phyloP scores from a whole-genome alignment of 2,888 invertebrate genomes.

The Eutolmus rufibarbis region DNA sequence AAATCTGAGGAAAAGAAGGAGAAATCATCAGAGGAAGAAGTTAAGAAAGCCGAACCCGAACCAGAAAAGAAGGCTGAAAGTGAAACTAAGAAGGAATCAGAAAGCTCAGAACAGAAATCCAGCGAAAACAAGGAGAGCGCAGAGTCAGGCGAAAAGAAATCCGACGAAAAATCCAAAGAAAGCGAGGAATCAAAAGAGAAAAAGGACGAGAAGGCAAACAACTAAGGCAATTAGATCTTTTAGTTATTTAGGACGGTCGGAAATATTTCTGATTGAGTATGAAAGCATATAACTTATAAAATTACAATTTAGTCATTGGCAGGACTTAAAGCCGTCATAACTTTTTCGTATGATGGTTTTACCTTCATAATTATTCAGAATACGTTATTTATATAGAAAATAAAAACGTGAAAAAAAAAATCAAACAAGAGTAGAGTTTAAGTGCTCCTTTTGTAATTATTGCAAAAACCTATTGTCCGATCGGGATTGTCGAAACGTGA shows the following conservation, averaged over 20 bases:
- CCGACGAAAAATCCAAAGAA: constrained; percentile 50
- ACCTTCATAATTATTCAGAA: constrained; percentile 31
- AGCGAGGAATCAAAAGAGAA: constrained; percentile 50
- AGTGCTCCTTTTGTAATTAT: constrained; percentile 12
- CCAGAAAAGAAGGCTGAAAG: constrained; percentile 49
- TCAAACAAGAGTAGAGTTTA: constrained; percentile 24
- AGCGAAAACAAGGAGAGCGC: constrained; percentile 49
- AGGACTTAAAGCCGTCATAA: constrained; percentile 33
- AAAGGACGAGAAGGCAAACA: constrained; percentile 43
- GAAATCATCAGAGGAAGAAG: constrained; percentile 51
- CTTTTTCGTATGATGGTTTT: constrained; percentile 34
- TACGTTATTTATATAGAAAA: constrained; percentile 33
- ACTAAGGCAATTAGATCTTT: constrained; percentile 46
- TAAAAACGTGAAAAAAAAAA: background rate
- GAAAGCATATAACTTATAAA: constrained; percentile 34
- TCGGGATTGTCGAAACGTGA: background rate
- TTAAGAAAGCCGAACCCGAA: constrained; percentile 50
- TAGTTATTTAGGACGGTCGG: constrained; percentile 20
- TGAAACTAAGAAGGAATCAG: constrained; percentile 53
- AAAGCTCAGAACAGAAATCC: constrained; percentile 45
- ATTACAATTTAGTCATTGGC: constrained; percentile 38
- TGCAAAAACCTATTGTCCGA: background rate
- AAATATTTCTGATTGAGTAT: constrained; percentile 26
- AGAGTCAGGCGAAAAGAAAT: constrained; percentile 44
- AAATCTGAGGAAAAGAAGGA: constrained; percentile 46